These are phyloP conservation scores for Sminthurinus signatus DNA, from an alignment of 1,140 invertebrate species.

Conservation along the genomic window DNA sequence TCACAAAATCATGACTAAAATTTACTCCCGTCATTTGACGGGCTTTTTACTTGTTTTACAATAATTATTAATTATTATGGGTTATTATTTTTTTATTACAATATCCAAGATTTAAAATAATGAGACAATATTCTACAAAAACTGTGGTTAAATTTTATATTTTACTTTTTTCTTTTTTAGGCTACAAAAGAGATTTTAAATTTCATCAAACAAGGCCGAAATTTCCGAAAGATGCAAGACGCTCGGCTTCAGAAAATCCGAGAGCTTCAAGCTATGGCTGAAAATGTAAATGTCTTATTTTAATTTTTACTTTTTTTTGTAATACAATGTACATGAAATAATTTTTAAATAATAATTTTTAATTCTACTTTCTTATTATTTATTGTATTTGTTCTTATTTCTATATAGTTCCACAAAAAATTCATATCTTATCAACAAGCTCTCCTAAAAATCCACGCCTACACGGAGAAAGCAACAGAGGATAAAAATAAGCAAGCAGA, in stretches of 20 bases:
- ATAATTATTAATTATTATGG: too few relatives aligned
- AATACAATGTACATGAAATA: neutral
- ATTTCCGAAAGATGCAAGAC: slow-evolving; percentile 22
- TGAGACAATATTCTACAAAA: too few relatives aligned
- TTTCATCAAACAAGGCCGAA: slow-evolving; percentile 8
- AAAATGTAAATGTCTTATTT: slow-evolving; percentile 1
- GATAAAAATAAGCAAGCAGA: slow-evolving; percentile 6
- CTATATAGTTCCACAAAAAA: slow-evolving; percentile 17
- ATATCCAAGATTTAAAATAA: too few relatives aligned
- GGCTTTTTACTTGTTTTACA: too few relatives aligned
- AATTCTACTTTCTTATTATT: too few relatives aligned
- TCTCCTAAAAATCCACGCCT: neutral
- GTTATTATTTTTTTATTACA: too few relatives aligned
- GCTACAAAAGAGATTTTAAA: slow-evolving; percentile 18
- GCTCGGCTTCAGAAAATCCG: slow-evolving; percentile 14
- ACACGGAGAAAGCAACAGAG: neutral
- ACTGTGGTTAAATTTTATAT: too few relatives aligned
- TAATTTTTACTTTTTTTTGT: neutral
- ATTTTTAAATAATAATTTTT: neutral
- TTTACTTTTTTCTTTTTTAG: slow-evolving; percentile 12
- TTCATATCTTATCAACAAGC: neutral
- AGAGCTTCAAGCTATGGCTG: slow-evolving; percentile 6
- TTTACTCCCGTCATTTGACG: too few relatives aligned
- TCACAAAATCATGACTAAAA: too few relatives aligned
- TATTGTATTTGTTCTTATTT: too few relatives aligned